These are phyloP conservation scores for Drosophila pachea DNA, from an alignment of 1,140 invertebrate species.

Conservation along the genomic window DNA sequence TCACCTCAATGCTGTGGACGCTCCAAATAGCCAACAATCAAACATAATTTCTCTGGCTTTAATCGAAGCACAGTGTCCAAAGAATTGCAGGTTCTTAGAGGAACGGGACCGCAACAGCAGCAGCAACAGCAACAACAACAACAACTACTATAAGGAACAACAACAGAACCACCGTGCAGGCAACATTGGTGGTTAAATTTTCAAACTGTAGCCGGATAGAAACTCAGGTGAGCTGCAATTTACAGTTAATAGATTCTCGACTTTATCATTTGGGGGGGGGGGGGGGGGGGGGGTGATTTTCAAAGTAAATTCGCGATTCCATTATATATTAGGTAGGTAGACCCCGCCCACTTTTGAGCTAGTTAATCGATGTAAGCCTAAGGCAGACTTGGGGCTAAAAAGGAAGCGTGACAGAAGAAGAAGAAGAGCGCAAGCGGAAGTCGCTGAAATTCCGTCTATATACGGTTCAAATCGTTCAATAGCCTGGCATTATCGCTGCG, in stretches of 20 bases:
- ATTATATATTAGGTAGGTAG: no score
- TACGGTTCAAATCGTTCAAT: background rate
- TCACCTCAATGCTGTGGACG: conserved; percentile 23
- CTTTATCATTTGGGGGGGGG: no score
- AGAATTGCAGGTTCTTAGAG: background rate
- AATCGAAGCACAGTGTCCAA: background rate
- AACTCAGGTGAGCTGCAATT: conserved; percentile 55
- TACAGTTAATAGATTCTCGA: no score
- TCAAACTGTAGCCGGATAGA: conserved; percentile 64
- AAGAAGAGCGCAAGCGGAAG: background rate
- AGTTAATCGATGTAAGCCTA: no score
- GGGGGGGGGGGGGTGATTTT: no score
- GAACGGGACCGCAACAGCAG: conserved; percentile 2
- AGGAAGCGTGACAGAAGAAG: background rate
- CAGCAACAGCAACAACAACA: background rate
- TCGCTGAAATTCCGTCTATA: background rate
- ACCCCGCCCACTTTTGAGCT: no score
- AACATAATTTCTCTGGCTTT: conserved; percentile 3
- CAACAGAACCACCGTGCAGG: conserved; percentile 32
- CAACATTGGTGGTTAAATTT: conserved; percentile 37
- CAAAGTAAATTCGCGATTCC: no score
- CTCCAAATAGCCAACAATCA: conserved; percentile 9
- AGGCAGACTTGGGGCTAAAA: no score
- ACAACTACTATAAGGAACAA: background rate
- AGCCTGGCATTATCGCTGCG: conserved; percentile 18